Base-by-base conservation (phyloP, 2,888 invertebrate species). In the Sussaba pulchella region DNA sequence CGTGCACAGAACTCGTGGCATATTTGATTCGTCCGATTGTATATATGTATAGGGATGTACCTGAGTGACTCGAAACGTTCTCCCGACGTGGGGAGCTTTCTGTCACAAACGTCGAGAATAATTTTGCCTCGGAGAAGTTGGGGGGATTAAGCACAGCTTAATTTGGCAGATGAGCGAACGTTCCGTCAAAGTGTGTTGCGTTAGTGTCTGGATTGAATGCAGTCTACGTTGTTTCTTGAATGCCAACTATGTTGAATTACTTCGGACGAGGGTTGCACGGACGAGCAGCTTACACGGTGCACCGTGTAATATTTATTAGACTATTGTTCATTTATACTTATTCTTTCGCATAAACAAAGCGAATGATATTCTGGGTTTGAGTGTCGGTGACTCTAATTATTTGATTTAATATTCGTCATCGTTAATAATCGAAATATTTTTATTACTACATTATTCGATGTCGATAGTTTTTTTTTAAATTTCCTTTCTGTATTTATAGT, bases 41-140 rank as follows among this genome's bases (percentile, higher is more conserved):
- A 26, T 54, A 54, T n/a, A 14, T 14, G 2, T 59, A 83, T 82
- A 79, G 81, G 81, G 76, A 45, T 82, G 69, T 57, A 21, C 21
- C 52, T 6, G 14, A 36, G 50, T 17, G 26, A 67, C 52, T 67
- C 66, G 50, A 52, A 61, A 41, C 50, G 61, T 45, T 47, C 31
- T 19, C 14, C 61, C 64, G 72, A 69, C 63, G 77, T 59, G n/a
- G 75, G 72, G 71, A 69, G 64, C 47, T 82, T 57, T 54, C 82
- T 75, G 86, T 85, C 88, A 78, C 78, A 81, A 82, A 71, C 82
- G 87, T 85, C 87, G 80, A 64, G 82, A 74, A 52, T 86, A 86
- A 88, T 88, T 83, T 80, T 26, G 64, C 76, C 45, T 71, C 59
- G 87, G 83, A 88, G 69, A 73, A 73, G 81, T 73, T 36, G n/a